Conservation (phyloP, 2,888 invertebrate genomes). For the Empis stercorea region DNA sequence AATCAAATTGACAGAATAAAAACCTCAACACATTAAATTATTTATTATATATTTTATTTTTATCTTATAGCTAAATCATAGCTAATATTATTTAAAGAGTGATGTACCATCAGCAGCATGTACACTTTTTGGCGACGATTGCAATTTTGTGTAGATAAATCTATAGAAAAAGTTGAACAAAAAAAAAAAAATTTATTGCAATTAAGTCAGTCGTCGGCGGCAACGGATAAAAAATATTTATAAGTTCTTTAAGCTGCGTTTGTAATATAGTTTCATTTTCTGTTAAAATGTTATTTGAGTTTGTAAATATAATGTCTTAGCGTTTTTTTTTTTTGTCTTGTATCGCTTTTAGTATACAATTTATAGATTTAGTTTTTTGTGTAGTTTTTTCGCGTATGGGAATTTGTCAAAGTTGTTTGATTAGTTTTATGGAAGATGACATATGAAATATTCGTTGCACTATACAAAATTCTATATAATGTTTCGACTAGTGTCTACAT, state of each 20-base stretch:
- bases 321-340: not conserved
- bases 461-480: not conserved
- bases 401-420: not conserved
- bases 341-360: not conserved
- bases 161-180: too few relatives aligned
- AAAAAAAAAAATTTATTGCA: not conserved
- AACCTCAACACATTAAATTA: too few relatives aligned
- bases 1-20: too few relatives aligned
- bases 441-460: not conserved
- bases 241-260: not conserved
- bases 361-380: not conserved
- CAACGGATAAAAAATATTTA: not conserved
- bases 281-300: not conserved
- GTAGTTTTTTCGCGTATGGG: not conserved
- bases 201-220: slow-evolving; percentile 9
- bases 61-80: too few relatives aligned
- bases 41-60: too few relatives aligned
- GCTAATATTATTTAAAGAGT: too few relatives aligned
- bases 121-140: not conserved
- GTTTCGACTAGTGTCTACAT: not conserved
- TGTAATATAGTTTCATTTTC: not conserved
- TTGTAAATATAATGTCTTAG: not conserved
- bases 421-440: not conserved
- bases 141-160: not conserved
- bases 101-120: too few relatives aligned